A percentile compares a stretch with the other conserved stretches of the same genome.
phyloP scores from a whole-genome alignment of 2,113 vertebrate species.

The Semnornis frantzii region DNA sequence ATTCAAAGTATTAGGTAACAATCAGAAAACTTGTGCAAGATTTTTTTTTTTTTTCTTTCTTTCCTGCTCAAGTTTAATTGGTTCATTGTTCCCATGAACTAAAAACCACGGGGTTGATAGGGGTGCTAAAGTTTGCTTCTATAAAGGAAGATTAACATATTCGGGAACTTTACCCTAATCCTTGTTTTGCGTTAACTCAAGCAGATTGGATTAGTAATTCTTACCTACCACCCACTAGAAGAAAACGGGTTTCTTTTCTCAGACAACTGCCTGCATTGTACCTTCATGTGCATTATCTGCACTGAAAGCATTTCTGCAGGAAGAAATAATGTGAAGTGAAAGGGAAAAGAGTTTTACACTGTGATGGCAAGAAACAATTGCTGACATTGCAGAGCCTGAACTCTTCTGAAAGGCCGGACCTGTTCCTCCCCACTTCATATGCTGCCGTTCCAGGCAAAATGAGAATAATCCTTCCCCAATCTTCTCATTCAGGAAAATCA shows the following conservation, averaged over 20 bases:
- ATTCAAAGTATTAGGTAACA: conserved; percentile 79
- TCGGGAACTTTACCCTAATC: conserved; percentile 89
- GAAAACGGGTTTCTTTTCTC: conserved; percentile 75
- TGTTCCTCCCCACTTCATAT: conserved; percentile 13
- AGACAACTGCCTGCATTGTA: conserved; percentile 78
- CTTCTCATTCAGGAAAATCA: conserved; percentile 37
- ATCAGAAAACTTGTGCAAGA: conserved; percentile 76
- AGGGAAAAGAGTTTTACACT: conserved; percentile 66
- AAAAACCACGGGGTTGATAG: conserved; percentile 77
- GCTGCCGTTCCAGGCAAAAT: conserved; percentile 36
- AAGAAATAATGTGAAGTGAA: conserved; percentile 64
- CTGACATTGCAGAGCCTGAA: conserved; percentile 18
- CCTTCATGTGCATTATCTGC: conserved; percentile 71
- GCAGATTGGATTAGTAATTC: conserved; percentile 92
- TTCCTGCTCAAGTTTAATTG: conserved; percentile 79
- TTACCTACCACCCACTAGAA: conserved; percentile 86
- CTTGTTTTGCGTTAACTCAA: conserved; percentile 90
- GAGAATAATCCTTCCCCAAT: conserved; percentile 1
- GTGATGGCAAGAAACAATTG: conserved; percentile 41
- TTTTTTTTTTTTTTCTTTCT: too few relatives aligned
- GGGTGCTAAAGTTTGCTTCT: conserved; percentile 78
- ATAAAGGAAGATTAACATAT: conserved; percentile 87
- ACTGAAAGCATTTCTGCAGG: conserved; percentile 65
- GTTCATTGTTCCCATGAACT: conserved; percentile 81
- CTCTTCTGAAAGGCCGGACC: conserved; percentile 55